Base-by-base conservation (phyloP, 1,140 invertebrate genomes). In the Aculops lycopersici region DNA sequence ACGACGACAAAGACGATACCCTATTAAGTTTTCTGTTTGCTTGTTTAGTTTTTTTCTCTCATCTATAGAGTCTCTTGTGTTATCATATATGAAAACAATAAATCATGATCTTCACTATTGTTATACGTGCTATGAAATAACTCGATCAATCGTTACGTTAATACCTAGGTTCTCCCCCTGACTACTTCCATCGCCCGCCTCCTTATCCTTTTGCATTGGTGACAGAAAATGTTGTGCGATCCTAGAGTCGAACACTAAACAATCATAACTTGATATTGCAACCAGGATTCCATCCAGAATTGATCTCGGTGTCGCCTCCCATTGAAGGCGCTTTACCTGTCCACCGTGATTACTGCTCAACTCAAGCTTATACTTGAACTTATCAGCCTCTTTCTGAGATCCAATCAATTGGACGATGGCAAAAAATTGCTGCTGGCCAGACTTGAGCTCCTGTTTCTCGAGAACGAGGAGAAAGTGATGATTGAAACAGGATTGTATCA, bases 401-500 rank as follows among this genome's bases (percentile, higher is more conserved):
- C 92, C 92, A 58, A 98, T 98, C 40, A 98, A 60, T 57, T 97
- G 90, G 16, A 98, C 92, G 51, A 98, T 92, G 4, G 92, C 92
- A 64, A 95, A 97, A 59, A 98, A 98, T 58, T 92, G 83, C 50
- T 94, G 86, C 55, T 92, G 78, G 5, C 81, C 84, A 62, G 92
- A 81, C 54, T 72, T 83, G 55, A 92, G 92, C 52, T 90, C 88
- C 61, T 98, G 90, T 58, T 98, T 98, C 59, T 98, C 90, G 19
- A 98, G 63, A 15, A 98, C 86, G 42, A 98, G 64, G 88, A 98
- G 97, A 55, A 97, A 98, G 59, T 95, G 78, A 54, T 92, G 81
- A 41, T 79, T 80, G 58, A 94, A 98, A 60, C 90, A 97, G 8
- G 81, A 88, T 56, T 98, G 90, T 86, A 98, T 95, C 90, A 97